These are phyloP conservation scores for Invenusta paracnida DNA, from an alignment of 2,888 invertebrate genomes.

Conservation along the genomic window DNA sequence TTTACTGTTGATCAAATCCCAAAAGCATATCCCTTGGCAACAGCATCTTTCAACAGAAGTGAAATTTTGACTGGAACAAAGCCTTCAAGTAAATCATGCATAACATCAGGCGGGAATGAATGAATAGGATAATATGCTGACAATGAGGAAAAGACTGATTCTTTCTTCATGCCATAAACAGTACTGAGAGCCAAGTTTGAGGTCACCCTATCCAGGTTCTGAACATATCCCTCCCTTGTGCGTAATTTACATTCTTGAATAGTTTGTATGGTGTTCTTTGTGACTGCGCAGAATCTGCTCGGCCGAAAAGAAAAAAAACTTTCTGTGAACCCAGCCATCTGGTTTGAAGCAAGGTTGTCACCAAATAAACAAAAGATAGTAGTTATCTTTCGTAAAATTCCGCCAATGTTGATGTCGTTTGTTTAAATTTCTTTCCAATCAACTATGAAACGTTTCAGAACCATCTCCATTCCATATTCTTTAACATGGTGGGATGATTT, in stretches of 20 bases:
- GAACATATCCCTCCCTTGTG: background rate
- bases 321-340: background rate
- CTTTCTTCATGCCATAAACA: background rate
- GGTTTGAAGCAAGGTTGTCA: background rate
- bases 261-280: background rate
- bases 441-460: background rate
- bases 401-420: background rate
- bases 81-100: background rate
- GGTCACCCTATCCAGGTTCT: background rate
- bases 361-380: background rate
- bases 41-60: background rate
- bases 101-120: background rate
- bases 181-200: background rate
- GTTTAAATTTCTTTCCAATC: background rate
- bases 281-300: background rate
- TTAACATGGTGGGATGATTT: background rate
- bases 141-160: too few species aligned
- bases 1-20: background rate
- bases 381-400: background rate
- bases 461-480: background rate
- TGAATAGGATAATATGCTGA: background rate
- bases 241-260: background rate
- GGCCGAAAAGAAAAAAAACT: background rate
- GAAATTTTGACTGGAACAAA: background rate
- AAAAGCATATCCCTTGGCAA: background rate